These are phyloP conservation scores for Argyrosomus japonicus DNA, from an alignment of 2,113 vertebrate species.

Conservation along the genomic window DNA sequence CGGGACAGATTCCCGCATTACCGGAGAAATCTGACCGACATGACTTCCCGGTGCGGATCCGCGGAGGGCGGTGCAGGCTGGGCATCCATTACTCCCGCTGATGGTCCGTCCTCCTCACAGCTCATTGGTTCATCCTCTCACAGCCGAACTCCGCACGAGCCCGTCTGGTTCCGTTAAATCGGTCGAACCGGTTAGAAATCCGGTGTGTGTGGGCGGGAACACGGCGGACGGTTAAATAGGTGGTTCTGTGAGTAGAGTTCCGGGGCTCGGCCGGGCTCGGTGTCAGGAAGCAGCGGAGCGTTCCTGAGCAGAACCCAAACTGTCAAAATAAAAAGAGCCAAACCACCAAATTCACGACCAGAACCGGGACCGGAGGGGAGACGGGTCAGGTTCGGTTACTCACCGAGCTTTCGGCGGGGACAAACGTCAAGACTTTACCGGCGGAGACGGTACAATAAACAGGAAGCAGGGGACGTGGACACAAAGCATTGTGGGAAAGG, in stretches of 20 bases:
- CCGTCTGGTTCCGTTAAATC: background rate
- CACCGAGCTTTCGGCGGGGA: constrained; percentile 51
- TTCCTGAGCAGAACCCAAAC: background rate
- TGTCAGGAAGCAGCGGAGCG: constrained; percentile 56
- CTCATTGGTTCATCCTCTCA: accelerated
- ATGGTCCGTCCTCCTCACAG: background rate
- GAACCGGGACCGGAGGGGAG: accelerated
- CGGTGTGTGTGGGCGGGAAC: accelerated
- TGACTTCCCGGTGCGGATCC: background rate
- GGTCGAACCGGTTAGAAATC: accelerated
- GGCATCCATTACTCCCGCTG: constrained; percentile 25
- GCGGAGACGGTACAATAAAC: constrained; percentile 80
- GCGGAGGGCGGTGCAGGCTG: constrained; percentile 47
- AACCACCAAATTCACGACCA: too few relatives aligned
- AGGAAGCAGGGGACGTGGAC: constrained; percentile 79
- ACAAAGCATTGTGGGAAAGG: constrained; percentile 83
- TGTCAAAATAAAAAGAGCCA: constrained; percentile 47
- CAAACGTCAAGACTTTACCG: constrained; percentile 54
- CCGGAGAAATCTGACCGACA: too few relatives aligned
- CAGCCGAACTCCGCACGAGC: constrained; percentile 30
- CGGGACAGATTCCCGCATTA: background rate
- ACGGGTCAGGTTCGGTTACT: constrained; percentile 40
- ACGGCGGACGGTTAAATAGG: background rate
- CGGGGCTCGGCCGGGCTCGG: constrained; percentile 42
- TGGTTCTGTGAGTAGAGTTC: constrained; percentile 19